These are phyloP conservation scores for Cabera pusaria DNA, from an alignment of 2,888 invertebrate genomes.

Conservation along the genomic window DNA sequence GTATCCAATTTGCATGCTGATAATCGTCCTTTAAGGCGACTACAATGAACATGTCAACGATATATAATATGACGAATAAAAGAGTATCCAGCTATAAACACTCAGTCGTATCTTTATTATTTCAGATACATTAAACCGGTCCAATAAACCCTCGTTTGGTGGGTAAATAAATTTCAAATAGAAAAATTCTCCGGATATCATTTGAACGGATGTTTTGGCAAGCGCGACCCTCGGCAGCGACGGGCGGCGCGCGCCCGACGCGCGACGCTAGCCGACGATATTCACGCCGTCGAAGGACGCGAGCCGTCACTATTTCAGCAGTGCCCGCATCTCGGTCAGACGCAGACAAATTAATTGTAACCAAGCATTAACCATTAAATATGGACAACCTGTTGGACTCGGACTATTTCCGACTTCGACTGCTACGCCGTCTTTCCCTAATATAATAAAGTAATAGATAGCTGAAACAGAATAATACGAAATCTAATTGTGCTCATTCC, in stretches of 20 bases:
- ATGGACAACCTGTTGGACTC: constrained; percentile 64
- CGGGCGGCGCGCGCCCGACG: constrained; percentile 25
- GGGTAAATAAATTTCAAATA: constrained; percentile 45
- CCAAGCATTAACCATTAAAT: constrained; percentile 62
- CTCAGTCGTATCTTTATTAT: constrained; percentile 12
- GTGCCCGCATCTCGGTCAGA: constrained; percentile 43
- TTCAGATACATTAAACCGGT: constrained; percentile 7
- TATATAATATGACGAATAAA: constrained; percentile 10
- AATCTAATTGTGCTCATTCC: constrained; percentile 16
- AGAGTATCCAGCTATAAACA: constrained; percentile 10
- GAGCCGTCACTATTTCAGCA: constrained; percentile 38
- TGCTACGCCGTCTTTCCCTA: constrained; percentile 23
- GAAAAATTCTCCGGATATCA: constrained; percentile 49
- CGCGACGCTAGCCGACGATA: constrained; percentile 1
- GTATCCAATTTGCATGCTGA: constrained; percentile 12
- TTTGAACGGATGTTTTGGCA: constrained; percentile 57
- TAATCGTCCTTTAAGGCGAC: no score
- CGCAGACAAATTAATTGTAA: constrained; percentile 64
- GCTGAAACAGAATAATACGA: constrained; percentile 19
- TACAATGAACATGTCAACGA: constrained; percentile 14
- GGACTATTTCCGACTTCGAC: constrained; percentile 28
- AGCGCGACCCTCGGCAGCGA: constrained; percentile 56
- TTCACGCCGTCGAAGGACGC: constrained; percentile 14
- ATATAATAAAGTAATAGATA: constrained; percentile 24
- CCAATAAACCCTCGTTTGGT: constrained; percentile 15